These are phyloP conservation scores for Barypeithes pellucidus DNA, from an alignment of 2,888 invertebrate genomes.

Conservation along the genomic window DNA sequence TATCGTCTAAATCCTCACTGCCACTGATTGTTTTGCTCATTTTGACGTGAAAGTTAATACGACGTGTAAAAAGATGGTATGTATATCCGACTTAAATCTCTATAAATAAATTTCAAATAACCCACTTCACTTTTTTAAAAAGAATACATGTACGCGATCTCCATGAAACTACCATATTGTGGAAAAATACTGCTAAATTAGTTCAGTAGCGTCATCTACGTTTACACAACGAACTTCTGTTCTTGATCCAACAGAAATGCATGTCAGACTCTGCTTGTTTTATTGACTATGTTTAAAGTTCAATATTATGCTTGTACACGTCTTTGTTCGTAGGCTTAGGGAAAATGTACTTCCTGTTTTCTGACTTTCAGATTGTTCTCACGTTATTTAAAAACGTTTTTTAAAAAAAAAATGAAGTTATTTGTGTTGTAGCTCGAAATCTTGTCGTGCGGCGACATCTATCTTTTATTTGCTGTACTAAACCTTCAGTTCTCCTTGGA, in stretches of 20 bases:
- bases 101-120: constrained; percentile 48
- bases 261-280: too few relatives aligned
- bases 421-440: too few relatives aligned
- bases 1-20: constrained; percentile 66
- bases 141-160: constrained; percentile 21
- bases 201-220: not conserved
- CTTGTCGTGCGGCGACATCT: not conserved
- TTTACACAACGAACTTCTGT: not conserved
- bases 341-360: too few relatives aligned
- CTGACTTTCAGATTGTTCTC: too few relatives aligned
- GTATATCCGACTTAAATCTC: constrained; percentile 42
- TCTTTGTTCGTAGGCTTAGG: too few relatives aligned
- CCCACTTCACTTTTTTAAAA: constrained; percentile 31
- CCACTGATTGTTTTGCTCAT: constrained; percentile 65
- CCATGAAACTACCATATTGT: constrained; percentile 1
- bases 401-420: too few relatives aligned
- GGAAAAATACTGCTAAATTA: not conserved
- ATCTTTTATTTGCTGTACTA: not conserved
- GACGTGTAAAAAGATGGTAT: constrained; percentile 26
- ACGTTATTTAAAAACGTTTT: too few relatives aligned
- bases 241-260: too few relatives aligned
- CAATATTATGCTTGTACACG: too few relatives aligned
- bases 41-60: constrained; percentile 54
- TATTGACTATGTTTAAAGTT: too few relatives aligned
- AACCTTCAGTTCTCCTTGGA: too few relatives aligned